Percentiles rank a stretch among this genome's conserved stretches.
phyloP scores from a whole-genome alignment of 2,113 vertebrate genomes.

The Mormoops blainvillei region DNA sequence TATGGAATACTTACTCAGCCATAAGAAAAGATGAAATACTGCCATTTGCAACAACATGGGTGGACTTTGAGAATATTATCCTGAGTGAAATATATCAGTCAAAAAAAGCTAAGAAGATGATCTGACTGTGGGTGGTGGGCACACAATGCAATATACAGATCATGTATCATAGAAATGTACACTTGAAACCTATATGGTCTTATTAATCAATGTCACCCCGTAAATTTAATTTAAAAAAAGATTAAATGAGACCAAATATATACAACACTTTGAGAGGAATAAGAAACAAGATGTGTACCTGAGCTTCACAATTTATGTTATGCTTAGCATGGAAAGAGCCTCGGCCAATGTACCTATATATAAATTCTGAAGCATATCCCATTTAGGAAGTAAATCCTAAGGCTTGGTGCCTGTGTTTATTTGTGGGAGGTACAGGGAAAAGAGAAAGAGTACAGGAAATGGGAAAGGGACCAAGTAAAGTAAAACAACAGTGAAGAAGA shows the following conservation, averaged over 20 bases:
- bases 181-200: not conserved
- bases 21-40: not conserved
- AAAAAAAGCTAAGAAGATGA: not conserved
- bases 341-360: not conserved
- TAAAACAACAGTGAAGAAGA: not conserved
- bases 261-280: not conserved
- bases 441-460: not conserved
- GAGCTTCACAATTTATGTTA: not conserved
- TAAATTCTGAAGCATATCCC: not conserved
- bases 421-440: not conserved
- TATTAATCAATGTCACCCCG: not conserved
- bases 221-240: not conserved
- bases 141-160: not conserved
- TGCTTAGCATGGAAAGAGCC: not conserved
- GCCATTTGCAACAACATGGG: not conserved
- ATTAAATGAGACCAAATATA: conserved; percentile 15
- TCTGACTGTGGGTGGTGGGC: not conserved
- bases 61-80: not conserved
- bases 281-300: not conserved
- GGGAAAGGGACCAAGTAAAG: not conserved
- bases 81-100: not conserved
- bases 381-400: not conserved
- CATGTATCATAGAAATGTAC: not conserved
- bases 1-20: not conserved
- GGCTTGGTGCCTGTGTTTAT: not conserved